Evolutionary conservation across 2,113 vertebrate species (phyloP), one percentile per base, ranked within the genome.

Genomic region (Xyrauchen texanus): DNA sequence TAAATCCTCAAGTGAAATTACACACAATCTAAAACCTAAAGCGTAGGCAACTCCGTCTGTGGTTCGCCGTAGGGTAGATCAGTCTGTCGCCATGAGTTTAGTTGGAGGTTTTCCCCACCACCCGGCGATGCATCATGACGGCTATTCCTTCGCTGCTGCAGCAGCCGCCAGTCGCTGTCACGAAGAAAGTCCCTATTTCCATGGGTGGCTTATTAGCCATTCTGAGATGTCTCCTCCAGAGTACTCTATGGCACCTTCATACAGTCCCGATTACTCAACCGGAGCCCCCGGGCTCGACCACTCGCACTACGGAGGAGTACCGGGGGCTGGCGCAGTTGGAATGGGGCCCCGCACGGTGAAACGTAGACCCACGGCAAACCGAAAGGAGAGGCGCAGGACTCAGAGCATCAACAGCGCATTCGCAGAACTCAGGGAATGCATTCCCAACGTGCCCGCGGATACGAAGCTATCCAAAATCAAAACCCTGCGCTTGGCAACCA

Each of bases 401-500:
- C 96, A 98, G 90, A 99, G 97, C 91, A 99, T 99, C 90, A 99
- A 99, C 92, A 98, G 97, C 90, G 97, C 97, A 86, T 99, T 98
- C 86, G 95, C 97, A 15, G 97, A 99, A 84, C 93, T 98, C 84
- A 87, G 97, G 75, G 97, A 98, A 86, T 98, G 97, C 85, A 99
- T 98, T 86, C 97, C 97, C 72, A 99, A 98, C 85, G 97, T 99
- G 52, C 97, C 97, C 0, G 96, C 97, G 0, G 97, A 99, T 91
- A 99, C 97, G 71, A 99, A 99, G 66, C 93, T 99, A 80, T 98
- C 97, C 89, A 99, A 99, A 88, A 99, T 99, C 83, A 98, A 99
- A 87, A 98, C 97, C 0, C 91, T 99, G 58, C 94, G 97, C 79
- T 88, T 99, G 91, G 97, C 97, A 86, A 99, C 97, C 90, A 99